Evolutionary conservation across 2,888 invertebrate genomes (phyloP), one percentile per base, ranked within the genome.

Genomic region (Ecdyonurus torrentis): DNA sequence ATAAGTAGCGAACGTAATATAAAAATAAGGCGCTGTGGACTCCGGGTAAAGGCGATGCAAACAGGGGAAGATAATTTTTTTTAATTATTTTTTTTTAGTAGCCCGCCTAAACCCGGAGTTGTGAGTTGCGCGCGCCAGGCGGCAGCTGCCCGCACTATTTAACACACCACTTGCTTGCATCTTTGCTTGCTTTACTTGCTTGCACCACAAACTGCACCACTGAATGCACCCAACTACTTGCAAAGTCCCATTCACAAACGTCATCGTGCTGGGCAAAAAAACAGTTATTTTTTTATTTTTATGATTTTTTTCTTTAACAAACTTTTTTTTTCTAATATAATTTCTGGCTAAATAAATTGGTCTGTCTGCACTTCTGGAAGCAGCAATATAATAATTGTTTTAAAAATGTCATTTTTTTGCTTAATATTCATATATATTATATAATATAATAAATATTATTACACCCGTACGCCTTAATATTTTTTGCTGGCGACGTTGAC

Each of bases 321-420:
- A 20, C 22, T 55, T 55, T 55, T 50, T 50, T 50, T 50, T 55
- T n/a, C 55, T n/a, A 55, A 55, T 20, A 55, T 55, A 20, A 22
- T 55, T 55, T 37, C 37, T 37, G 7, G 37, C 37, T 37, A 37
- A 37, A 55, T 55, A n/a, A 55, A 55, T 55, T 55, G 55, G 55
- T 55, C 55, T 55, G 55, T 55, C 55, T 55, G 55, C 55, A 55
- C 55, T n/a, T 55, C 55, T 55, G 55, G 55, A 55, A 55, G 55
- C 55, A 55, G 55, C 55, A 55, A 55, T 37, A n/a, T n/a, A 10
- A 37, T 37, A 37, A 37, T 20, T 55, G 55, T 55, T 55, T n/a
- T 55, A 55, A n/a, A 55, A 55, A 22, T 55, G 55, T 55, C 55
- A 20, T 20, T 37, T 37, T 37, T 37, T 37, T 37, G 5, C 5